Evolutionary conservation across 2,113 vertebrate species (phyloP), one percentile per base, ranked within the genome.

Genomic region (Poicephalus meyeri): DNA sequence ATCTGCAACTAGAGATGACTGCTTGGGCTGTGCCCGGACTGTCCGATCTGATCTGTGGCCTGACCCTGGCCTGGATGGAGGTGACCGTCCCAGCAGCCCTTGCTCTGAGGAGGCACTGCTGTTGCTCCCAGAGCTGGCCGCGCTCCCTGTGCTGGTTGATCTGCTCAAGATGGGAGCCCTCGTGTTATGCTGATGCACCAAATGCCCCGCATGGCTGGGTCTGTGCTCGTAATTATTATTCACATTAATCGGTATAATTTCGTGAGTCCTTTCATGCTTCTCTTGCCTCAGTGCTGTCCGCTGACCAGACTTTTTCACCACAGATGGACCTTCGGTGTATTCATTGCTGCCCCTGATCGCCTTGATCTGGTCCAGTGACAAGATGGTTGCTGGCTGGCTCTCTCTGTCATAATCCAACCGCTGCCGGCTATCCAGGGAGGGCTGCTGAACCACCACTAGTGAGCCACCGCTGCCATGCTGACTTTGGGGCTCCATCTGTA

Each of bases 351-450:
- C 99, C 98, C 99, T 98, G 97, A 99, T 98, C 61, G 98, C 99
- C 98, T 99, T 99, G 98, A 99, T 99, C 97, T 99, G 99, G 97
- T 99, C 99, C 97, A 99, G 98, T 56, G 99, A 99, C 97, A 99
- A 98, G 97, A 99, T 98, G 88, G 99, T 91, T 10, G 98, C 93
- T 41, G 98, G 96, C 83, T 98, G 98, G 93, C 96, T 88, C 68
- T 99, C 99, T 95, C 98, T 97, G 84, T 99, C 99, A 96, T 98
- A 98, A 97, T 99, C 99, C 93, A 98, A 96, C 97, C 99, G 98
- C 73, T 98, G 99, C 95, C 98, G 98, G 97, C 98, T 98, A 96
- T 99, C 99, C 93, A 98, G 95, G 89, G 98, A 98, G 87, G 99
- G 98, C 97, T 99, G 99, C 98, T 99, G 99, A 97, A 98, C 98